Base-by-base conservation (phyloP, 2,797 vertebrate species). In the Gallinago stenura region DNA sequence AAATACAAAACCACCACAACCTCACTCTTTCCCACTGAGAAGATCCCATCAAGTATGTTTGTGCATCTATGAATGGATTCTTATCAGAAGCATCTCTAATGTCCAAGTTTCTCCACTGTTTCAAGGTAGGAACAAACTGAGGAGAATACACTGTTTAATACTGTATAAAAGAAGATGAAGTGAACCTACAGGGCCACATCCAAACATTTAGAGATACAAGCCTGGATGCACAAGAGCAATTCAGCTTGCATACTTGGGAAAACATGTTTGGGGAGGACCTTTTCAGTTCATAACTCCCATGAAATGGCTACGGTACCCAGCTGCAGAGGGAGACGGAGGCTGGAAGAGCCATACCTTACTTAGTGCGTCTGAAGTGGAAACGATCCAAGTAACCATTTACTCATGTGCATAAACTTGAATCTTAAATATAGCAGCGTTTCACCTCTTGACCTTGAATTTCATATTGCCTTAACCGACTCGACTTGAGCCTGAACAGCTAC, bases 391-490 rank as follows among this genome's bases (percentile, higher is more conserved):
- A 93, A 92, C 43, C 72, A 76, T 95, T 93, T 92, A 89, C 21
- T 89, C 43, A 35, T 57, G 35, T 78, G 64, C 82, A 58, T 92
- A 91, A 92, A 92, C 79, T 37, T 69, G 25, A 92, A 90, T 80
- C 84, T 92, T 94, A 95, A 93, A 92, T 94, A 88, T 91, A 95
- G 87, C 89, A 93, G 66, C 61, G 35, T 96, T 84, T 93, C 72
- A 76, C 87, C 94, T 95, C 90, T 90, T 91, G 85, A 96, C 85
- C 80, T 88, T 71, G 51, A 94, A 95, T 91, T 96, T 95, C 70
- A 79, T 51, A 66, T 90, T 94, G 43, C 83, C 37, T 90, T 81
- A 95, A 82, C 58, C 58, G 84, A 70, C 85, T 62, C 53, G n/a
- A 72, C 70, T 95, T 94, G 95, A 97, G 85, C 25, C 62, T 91